Evolutionary conservation across 2,113 vertebrate species (phyloP).

Genomic region (Eolophus roseicapilla): DNA sequence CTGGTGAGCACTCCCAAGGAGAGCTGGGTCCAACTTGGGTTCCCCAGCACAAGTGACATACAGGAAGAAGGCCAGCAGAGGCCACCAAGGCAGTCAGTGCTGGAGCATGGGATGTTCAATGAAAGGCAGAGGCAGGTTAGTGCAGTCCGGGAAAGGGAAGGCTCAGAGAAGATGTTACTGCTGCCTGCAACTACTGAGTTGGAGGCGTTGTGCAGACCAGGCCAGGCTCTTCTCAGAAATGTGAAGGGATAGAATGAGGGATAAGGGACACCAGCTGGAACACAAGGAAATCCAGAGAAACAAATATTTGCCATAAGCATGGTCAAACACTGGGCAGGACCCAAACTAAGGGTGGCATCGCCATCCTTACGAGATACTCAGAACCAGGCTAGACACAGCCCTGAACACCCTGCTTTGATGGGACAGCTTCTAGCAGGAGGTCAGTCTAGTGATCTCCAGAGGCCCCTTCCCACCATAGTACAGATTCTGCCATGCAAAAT

Average conservation of each 20-base stretch:
- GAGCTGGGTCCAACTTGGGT: not conserved
- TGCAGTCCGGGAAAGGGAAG: not conserved
- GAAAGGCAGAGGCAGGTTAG: not conserved
- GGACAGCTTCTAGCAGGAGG: not conserved
- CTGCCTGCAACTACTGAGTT: not conserved
- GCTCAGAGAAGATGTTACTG: not conserved
- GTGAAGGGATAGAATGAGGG: accelerated
- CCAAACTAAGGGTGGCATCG: not conserved
- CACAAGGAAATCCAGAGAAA: not conserved
- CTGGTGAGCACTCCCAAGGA: not conserved
- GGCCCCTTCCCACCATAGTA: not conserved
- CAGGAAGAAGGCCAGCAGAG: not conserved
- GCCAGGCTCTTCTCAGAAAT: not conserved
- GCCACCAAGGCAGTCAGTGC: not conserved
- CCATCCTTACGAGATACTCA: not conserved
- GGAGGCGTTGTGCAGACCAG: accelerated
- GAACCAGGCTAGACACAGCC: not conserved
- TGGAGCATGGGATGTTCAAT: accelerated
- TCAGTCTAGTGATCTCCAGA: not conserved
- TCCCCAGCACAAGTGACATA: not conserved
- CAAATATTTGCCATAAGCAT: accelerated
- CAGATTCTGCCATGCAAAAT: not conserved
- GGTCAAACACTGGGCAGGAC: not conserved
- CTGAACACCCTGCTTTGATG: accelerated
- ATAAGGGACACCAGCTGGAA: not conserved